A percentile compares a stretch with the other conserved stretches of the same genome.
Conservation (phyloP, 2,113 vertebrate species). For the Vireo altiloquus region DNA sequence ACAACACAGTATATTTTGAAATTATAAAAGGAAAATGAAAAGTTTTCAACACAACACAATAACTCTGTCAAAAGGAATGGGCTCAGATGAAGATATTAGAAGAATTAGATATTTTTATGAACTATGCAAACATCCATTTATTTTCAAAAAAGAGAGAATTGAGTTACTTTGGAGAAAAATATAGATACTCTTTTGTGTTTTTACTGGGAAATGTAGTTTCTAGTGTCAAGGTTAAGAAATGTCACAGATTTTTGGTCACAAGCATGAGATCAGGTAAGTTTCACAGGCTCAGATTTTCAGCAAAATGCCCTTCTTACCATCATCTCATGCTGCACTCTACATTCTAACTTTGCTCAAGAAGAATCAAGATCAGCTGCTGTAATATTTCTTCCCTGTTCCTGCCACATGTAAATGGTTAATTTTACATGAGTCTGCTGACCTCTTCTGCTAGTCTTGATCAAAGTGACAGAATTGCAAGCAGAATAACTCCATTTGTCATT, state of each 20-base stretch:
- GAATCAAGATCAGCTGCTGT: neutral
- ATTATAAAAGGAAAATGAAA: neutral
- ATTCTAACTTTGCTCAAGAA: neutral
- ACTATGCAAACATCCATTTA: neutral
- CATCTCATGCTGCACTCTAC: neutral
- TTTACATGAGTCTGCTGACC: neutral
- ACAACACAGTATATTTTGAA: neutral
- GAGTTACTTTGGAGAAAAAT: neutral
- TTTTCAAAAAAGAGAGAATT: neutral
- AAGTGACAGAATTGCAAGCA: neutral
- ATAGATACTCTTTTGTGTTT: neutral
- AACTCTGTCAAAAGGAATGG: neutral
- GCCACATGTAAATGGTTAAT: neutral
- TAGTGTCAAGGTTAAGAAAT: neutral
- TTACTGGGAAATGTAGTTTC: neutral
- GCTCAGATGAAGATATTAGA: neutral
- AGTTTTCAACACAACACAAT: neutral
- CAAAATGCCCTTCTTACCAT: neutral
- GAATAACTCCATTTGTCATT: neutral
- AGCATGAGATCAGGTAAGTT: neutral
- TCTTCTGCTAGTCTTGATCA: neutral
- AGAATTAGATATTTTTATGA: neutral
- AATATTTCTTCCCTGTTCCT: neutral
- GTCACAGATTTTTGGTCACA: neutral
- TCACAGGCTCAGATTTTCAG: neutral